Base-by-base conservation (phyloP, 2,888 invertebrate genomes). In the Cecidostiba fungosa region DNA sequence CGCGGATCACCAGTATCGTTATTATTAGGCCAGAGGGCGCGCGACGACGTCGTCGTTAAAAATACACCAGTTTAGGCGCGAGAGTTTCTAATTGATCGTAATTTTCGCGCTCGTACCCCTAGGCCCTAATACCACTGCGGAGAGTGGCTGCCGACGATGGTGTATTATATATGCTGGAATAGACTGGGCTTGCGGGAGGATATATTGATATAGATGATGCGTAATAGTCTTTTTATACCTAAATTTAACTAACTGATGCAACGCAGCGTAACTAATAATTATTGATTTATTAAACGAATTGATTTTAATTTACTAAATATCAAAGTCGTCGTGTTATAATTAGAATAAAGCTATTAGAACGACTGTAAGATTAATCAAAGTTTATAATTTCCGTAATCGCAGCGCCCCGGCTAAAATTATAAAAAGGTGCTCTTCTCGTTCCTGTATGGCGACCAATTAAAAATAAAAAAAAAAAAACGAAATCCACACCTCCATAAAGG, bases 31-130 rank as follows among this genome's bases (percentile, higher is more conserved):
- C n/a, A 70, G 39, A 70, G 39, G 26, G 66, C 66, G 66, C 66
- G 70, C 16, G 76, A 10, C 3, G 32, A 23, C 54, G 76, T 76
- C 74, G 72, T 62, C 74, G 62, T 82, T 74, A 74, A 76, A 82
- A 76, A 50, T 74, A 76, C 47, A 78, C 69, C 47, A 47, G 72
- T 73, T 39, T n/a, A 8, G 39, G 32, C 39, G 36, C n/a, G 54
- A n/a, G 12, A 14, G 32, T n/a, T 19, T 59, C 73, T 79, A 81
- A 73, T 81, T 81, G 82, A 74, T 82, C 82, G 76, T 82, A 82
- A 82, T 82, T 82, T 76, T 74, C 36, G 74, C 47, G 82, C 66
- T 59, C 29, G 80, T 19, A 14, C 32, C 19, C 50, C n/a, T n/a
- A n/a, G n/a, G n/a, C n/a, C 50, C 39, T n/a, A 2, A 1, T 50